Percentiles rank a stretch among this genome's conserved stretches.
Evolutionary conservation across 2,888 invertebrate genomes (phyloP).

Genomic region (Ectemnius continuus): DNA sequence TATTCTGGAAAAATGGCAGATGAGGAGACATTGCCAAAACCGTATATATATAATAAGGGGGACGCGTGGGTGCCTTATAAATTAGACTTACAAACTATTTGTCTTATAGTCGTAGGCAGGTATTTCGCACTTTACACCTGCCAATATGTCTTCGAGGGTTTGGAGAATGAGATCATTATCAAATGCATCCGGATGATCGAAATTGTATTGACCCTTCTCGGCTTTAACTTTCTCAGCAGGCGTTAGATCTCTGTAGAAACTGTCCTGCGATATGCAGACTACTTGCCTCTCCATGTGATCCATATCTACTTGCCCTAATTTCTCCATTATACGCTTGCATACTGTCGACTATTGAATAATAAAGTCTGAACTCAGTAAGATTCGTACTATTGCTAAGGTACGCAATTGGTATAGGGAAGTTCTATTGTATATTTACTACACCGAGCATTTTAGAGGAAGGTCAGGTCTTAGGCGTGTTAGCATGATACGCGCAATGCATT

Average conservation of each 20-base stretch:
- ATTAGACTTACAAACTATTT: slow-evolving; percentile 87
- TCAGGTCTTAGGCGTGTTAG: too few relatives aligned
- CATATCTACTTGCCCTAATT: slow-evolving; percentile 94
- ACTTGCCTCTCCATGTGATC: slow-evolving; percentile 93
- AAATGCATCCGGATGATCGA: slow-evolving; percentile 99
- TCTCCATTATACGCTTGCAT: slow-evolving; percentile 97
- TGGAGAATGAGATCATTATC: slow-evolving; percentile 91
- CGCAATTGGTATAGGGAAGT: not conserved
- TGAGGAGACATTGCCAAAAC: not conserved
- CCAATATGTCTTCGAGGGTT: slow-evolving; percentile 89
- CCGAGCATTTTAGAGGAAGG: not conserved
- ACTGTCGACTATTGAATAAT: slow-evolving; percentile 90
- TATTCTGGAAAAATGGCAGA: slow-evolving; percentile 63
- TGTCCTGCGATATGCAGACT: slow-evolving; percentile 96
- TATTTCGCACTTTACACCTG: slow-evolving; percentile 92
- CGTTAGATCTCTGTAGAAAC: slow-evolving; percentile 94
- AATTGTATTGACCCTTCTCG: slow-evolving; percentile 95
- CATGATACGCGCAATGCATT: too few relatives aligned
- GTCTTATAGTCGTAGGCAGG: slow-evolving; percentile 96
- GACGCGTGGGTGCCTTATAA: too few relatives aligned
- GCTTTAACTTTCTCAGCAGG: slow-evolving; percentile 89
- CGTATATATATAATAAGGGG: not conserved
- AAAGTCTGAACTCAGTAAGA: not conserved
- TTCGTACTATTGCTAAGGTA: not conserved
- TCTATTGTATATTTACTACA: not conserved